A percentile compares a stretch with the other conserved stretches of the same genome.
Evolutionary conservation across 2,113 vertebrate species (phyloP).

Genomic region (Ailuropoda melanoleuca): DNA sequence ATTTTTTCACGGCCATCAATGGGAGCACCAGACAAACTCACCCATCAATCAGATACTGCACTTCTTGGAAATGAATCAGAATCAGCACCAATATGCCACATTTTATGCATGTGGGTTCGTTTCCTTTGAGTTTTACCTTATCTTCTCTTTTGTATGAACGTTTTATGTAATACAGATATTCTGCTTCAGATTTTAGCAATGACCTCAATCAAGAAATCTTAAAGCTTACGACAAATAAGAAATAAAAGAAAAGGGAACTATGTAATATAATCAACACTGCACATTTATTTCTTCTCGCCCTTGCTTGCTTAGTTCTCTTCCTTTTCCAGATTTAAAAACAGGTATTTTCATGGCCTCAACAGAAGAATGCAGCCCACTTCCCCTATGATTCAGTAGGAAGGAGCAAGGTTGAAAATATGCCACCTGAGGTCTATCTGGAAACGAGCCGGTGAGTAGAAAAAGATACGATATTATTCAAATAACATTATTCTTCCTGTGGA

Average conservation of each 20-base stretch:
- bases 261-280: fast-evolving
- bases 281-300: not conserved
- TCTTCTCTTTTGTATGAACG: not conserved
- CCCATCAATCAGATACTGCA: fast-evolving
- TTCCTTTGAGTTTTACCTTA: not conserved
- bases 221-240: not conserved
- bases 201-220: not conserved
- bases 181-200: not conserved
- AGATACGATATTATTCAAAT: not conserved
- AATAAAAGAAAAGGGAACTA: not conserved
- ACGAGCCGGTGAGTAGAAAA: not conserved
- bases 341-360: not conserved
- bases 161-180: not conserved
- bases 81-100: fast-evolving
- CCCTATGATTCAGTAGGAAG: not conserved
- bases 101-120: fast-evolving
- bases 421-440: not conserved
- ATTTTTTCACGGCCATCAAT: not conserved
- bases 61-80: not conserved
- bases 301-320: not conserved
- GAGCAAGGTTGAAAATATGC: no score
- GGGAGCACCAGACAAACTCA: not conserved
- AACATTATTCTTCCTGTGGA: not conserved
- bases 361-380: not conserved
- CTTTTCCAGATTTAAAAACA: not conserved